Percentiles rank a stretch among this genome's conserved stretches.
phyloP scores from a whole-genome alignment of 2,797 vertebrate genomes.

The Mionectes olivaceus region DNA sequence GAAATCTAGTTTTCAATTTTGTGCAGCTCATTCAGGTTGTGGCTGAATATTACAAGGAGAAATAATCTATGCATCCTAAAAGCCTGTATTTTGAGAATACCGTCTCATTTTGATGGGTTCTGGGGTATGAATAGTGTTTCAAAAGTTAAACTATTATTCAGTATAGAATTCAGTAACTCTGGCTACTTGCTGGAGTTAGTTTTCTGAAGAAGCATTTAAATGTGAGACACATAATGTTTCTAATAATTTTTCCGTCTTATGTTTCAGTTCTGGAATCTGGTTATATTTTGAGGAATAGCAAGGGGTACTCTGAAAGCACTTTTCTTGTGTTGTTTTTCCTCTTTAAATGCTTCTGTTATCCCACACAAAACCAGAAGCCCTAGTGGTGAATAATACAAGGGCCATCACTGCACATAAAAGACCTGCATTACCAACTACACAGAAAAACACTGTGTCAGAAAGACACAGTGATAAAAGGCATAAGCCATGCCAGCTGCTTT shows the following conservation, averaged over 20 bases:
- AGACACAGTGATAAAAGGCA: neutral
- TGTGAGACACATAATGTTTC: accelerated
- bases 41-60: neutral
- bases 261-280: neutral
- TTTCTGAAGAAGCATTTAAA: neutral
- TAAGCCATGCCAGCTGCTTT: neutral
- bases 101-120: neutral
- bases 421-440: neutral
- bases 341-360: neutral
- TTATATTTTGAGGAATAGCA: accelerated
- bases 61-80: neutral
- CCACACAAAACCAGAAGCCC: neutral
- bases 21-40: neutral
- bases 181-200: neutral
- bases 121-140: neutral
- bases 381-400: neutral
- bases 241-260: neutral
- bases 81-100: neutral
- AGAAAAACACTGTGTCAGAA: neutral
- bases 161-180: neutral
- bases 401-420: neutral
- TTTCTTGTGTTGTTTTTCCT: neutral
- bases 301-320: neutral
- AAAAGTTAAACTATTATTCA: neutral
- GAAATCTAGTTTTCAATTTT: conserved; percentile 48